phyloP scores from a whole-genome alignment of 2,888 invertebrate species.

The Maniola hyperantus region DNA sequence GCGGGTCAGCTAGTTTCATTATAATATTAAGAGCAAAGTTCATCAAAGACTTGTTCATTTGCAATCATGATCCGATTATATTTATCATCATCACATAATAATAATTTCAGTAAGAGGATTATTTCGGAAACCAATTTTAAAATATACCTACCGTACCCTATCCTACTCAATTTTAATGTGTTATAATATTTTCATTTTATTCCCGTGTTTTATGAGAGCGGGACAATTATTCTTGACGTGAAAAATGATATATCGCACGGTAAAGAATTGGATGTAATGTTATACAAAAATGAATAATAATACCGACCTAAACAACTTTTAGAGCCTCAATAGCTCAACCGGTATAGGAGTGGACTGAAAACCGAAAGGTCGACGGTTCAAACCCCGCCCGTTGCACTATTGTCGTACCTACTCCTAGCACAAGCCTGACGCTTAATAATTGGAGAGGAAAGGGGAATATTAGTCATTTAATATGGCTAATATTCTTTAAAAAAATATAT shows the following conservation, averaged over 20 bases:
- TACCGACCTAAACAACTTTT: background rate
- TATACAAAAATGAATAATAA: background rate
- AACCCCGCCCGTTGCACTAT: too few relatives aligned
- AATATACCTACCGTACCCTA: background rate
- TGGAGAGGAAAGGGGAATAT: too few relatives aligned
- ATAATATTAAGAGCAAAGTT: too few relatives aligned
- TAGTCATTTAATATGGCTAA: too few relatives aligned
- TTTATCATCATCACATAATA: background rate
- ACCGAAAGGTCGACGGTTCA: too few relatives aligned
- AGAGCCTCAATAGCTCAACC: too few relatives aligned
- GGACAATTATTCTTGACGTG: constrained; percentile 8
- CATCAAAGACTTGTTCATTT: background rate
- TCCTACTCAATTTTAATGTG: background rate
- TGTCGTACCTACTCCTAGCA: too few relatives aligned
- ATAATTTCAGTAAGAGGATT: background rate
- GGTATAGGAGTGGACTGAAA: too few relatives aligned
- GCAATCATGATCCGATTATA: background rate
- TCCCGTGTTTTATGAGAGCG: background rate
- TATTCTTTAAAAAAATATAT: too few relatives aligned
- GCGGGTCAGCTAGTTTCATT: too few relatives aligned
- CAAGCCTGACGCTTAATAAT: too few relatives aligned
- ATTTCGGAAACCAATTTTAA: constrained; percentile 3
- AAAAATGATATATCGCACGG: background rate
- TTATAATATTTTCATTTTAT: background rate
- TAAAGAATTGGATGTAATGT: background rate